These are phyloP conservation scores for Neodiprion pinetum DNA, from an alignment of 1,140 invertebrate species.

Conservation along the genomic window DNA sequence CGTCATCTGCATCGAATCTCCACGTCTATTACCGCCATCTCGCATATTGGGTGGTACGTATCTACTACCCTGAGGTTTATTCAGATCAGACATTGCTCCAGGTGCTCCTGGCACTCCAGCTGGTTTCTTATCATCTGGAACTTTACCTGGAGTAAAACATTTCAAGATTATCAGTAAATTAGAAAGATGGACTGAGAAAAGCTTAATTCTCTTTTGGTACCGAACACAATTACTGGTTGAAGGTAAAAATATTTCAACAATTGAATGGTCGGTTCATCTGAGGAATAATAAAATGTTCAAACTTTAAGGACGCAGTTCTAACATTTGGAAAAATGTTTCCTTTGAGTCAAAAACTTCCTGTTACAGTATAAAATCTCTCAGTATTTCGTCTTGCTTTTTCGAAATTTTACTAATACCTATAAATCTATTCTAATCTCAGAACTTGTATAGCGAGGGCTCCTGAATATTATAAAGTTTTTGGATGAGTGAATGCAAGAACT, in stretches of 20 bases:
- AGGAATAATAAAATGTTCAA: constrained; percentile 1
- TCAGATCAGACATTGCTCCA: constrained; percentile 56
- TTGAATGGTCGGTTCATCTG: no score
- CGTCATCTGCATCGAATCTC: constrained; percentile 75
- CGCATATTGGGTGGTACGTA: constrained; percentile 89
- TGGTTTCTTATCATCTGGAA: constrained; percentile 57
- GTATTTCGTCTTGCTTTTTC: no score
- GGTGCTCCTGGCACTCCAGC: constrained; percentile 38
- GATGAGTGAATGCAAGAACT: constrained; percentile 16
- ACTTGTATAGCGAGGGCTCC: not conserved
- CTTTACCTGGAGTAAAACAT: constrained; percentile 40
- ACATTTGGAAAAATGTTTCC: constrained; percentile 12
- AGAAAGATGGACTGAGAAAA: not conserved
- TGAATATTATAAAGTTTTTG: constrained; percentile 37
- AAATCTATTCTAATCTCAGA: no score
- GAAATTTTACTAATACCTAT: no score
- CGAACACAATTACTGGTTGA: no score
- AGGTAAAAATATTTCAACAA: constrained; percentile 34
- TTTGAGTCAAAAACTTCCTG: no score
- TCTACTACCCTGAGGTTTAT: constrained; percentile 64
- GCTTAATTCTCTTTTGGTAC: no score
- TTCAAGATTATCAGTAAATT: constrained; percentile 20
- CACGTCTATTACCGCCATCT: constrained; percentile 77
- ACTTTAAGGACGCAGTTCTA: constrained; percentile 17
- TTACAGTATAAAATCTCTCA: no score